A percentile compares a stretch with the other conserved stretches of the same genome.
These are phyloP conservation scores for Drosophila grimshawi DNA, from an alignment of 1,140 invertebrate species.

Conservation along the genomic window DNA sequence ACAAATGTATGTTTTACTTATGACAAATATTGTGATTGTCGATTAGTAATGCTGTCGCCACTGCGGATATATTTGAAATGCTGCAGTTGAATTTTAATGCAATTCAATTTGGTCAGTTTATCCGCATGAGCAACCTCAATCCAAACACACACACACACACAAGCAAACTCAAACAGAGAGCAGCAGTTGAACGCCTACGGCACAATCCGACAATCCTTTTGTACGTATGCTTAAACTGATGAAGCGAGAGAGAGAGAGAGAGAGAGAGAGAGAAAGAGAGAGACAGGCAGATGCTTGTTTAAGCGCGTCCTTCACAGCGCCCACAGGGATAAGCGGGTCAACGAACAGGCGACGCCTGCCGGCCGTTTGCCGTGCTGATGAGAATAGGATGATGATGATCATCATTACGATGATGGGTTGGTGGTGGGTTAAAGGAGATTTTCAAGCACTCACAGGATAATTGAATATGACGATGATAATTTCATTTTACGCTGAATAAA, in stretches of 20 bases:
- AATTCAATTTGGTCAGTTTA: slow-evolving; percentile 40
- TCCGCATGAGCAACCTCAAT: slow-evolving; percentile 34
- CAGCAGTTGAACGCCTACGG: slow-evolving; percentile 20
- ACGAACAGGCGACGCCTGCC: slow-evolving; percentile 26
- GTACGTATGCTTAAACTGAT: slow-evolving; percentile 20
- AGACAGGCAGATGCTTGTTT: slow-evolving; percentile 22
- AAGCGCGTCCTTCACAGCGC: slow-evolving; percentile 41
- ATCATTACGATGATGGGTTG: not conserved
- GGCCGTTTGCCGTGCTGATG: not conserved
- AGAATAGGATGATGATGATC: not conserved
- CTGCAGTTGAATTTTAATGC: slow-evolving; percentile 42
- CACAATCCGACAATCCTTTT: slow-evolving; percentile 43
- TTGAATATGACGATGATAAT: slow-evolving; percentile 78
- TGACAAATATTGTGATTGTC: slow-evolving; percentile 16
- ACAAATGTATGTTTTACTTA: slow-evolving; percentile 11
- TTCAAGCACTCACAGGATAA: slow-evolving; percentile 60
- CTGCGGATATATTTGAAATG: slow-evolving; percentile 24
- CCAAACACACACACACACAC: slow-evolving; percentile 3
- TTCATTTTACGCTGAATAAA: slow-evolving; percentile 75
- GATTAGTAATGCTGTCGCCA: slow-evolving; percentile 25
- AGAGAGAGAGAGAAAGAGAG: too few species aligned
- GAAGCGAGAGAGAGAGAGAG: too few species aligned
- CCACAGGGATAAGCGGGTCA: slow-evolving; percentile 49
- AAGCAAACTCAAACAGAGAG: not conserved
- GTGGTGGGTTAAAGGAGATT: not conserved